phyloP scores from a whole-genome alignment of 2,797 vertebrate species.

The Erethizon dorsatum region DNA sequence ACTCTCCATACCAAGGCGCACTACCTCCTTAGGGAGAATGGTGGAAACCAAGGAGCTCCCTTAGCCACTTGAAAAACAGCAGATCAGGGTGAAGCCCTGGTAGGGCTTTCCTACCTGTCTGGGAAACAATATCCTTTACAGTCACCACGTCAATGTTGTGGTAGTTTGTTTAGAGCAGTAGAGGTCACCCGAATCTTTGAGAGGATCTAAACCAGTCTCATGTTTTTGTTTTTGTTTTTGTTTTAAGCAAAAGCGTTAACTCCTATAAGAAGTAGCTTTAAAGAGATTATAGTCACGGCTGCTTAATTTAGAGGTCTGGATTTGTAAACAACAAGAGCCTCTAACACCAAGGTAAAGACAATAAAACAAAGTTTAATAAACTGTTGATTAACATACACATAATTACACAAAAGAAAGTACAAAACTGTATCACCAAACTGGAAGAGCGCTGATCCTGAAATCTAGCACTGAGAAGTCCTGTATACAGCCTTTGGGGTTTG shows the following conservation, averaged over 20 bases:
- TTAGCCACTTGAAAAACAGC: not conserved
- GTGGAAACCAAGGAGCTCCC: not conserved
- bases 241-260: not conserved
- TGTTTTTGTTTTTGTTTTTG: not conserved
- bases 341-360: not conserved
- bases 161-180: not conserved
- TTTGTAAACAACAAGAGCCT: not conserved
- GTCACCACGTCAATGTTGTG: not conserved
- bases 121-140: not conserved
- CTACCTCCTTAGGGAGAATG: not conserved
- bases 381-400: not conserved
- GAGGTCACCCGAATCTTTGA: not conserved
- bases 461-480: not conserved
- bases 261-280: not conserved
- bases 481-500: not conserved
- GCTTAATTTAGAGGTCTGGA: not conserved
- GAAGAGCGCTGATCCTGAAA: not conserved
- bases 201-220: not conserved
- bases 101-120: not conserved
- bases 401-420: not conserved
- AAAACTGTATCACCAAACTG: not conserved
- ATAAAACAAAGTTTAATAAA: not conserved
- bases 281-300: not conserved
- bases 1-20: not conserved
- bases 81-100: not conserved